Evolutionary conservation across 2,888 invertebrate genomes (phyloP).

Genomic region (Bombyx huttoni): DNA sequence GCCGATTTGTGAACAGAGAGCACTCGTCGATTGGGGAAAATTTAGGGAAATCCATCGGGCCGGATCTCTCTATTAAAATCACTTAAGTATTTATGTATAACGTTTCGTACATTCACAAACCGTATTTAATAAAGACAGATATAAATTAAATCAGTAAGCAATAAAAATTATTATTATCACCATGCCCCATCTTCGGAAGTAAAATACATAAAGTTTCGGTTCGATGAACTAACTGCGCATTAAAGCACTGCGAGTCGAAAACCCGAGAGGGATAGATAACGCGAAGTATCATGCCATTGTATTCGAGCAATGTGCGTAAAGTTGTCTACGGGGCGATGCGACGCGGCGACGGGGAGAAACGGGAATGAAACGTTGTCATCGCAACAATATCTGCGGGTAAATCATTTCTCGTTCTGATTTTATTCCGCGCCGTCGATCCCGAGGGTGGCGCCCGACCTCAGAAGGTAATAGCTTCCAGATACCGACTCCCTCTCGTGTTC

Average conservation of each 20-base stretch:
- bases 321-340: conserved; percentile 22
- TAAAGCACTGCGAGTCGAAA: conserved; percentile 7
- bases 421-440: conserved; percentile 42
- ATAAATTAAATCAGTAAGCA: neutral
- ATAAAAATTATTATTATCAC: neutral
- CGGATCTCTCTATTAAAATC: conserved; percentile 70
- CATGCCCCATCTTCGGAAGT: neutral
- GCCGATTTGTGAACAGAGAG: conserved; percentile 69
- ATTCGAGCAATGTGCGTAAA: conserved; percentile 42
- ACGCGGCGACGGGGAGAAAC: conserved; percentile 24
- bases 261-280: conserved; percentile 25
- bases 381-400: conserved; percentile 43
- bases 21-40: conserved; percentile 61
- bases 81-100: conserved; percentile 33
- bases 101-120: neutral
- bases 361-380: conserved; percentile 24
- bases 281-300: conserved; percentile 31
- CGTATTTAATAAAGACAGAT: neutral
- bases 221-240: conserved; percentile 10
- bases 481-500: conserved; percentile 33
- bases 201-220: neutral
- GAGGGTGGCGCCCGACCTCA: conserved; percentile 30
- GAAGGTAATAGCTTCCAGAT: conserved; percentile 54
- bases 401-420: conserved; percentile 62
- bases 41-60: too few species aligned